Percentiles rank a stretch among this genome's conserved stretches.
Evolutionary conservation across 2,888 invertebrate genomes (phyloP).

Genomic region (Serrognathus titanus): DNA sequence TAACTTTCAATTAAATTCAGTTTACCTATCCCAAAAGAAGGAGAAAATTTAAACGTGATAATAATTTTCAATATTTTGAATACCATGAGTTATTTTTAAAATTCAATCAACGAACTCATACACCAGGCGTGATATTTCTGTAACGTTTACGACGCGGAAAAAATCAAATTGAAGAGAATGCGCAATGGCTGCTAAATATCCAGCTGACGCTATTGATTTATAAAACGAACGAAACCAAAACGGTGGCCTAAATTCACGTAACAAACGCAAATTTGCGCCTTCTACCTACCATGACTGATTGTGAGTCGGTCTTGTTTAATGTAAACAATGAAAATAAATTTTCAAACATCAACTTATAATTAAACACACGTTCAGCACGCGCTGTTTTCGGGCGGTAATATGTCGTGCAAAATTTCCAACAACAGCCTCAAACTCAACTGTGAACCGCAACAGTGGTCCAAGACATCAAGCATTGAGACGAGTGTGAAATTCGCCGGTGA

Average conservation of each 20-base stretch:
- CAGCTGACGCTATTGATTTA: neutral
- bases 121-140: neutral
- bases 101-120: too few relatives aligned
- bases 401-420: constrained; percentile 58
- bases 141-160: neutral
- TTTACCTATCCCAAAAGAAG: too few relatives aligned
- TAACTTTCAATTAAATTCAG: too few relatives aligned
- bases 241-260: neutral
- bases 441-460: constrained; percentile 34
- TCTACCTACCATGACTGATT: neutral
- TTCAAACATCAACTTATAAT: neutral
- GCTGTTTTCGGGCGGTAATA: constrained; percentile 32
- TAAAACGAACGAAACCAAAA: neutral
- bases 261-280: neutral
- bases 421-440: constrained; percentile 52
- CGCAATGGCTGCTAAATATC: neutral
- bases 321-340: neutral
- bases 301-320: neutral
- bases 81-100: too few relatives aligned
- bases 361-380: neutral
- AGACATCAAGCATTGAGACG: constrained; percentile 48
- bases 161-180: neutral
- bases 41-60: too few relatives aligned
- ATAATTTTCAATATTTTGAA: too few relatives aligned
- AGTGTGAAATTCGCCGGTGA: constrained; percentile 66